Conservation (phyloP, 2,797 vertebrate species). For the Australoheros facetus region DNA sequence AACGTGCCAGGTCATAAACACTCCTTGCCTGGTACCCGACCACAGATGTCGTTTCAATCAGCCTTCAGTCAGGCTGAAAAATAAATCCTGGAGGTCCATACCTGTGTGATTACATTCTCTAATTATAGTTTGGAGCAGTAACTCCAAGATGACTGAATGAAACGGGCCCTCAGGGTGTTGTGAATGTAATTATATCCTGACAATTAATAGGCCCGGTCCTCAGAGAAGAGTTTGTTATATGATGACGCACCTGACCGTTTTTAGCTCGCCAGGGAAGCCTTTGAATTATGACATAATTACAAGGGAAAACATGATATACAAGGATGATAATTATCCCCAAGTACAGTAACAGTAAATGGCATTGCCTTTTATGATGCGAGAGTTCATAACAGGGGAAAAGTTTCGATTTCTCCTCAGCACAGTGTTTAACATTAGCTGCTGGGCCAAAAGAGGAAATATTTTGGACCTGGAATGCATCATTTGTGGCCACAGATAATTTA, state of each 20-base stretch:
- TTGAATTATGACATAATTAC: constrained; percentile 79
- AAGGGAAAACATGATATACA: constrained; percentile 74
- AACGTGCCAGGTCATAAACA: constrained; percentile 68
- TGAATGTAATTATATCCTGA: constrained; percentile 77
- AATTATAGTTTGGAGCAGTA: constrained; percentile 73
- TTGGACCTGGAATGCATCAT: constrained; percentile 16
- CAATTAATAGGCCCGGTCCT: constrained; percentile 73
- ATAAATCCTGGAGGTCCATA: constrained; percentile 76
- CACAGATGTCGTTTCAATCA: constrained; percentile 69
- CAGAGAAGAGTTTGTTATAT: constrained; percentile 65
- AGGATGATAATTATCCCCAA: constrained; percentile 68
- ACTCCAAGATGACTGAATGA: constrained; percentile 65
- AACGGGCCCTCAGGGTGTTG: constrained; percentile 69
- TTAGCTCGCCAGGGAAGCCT: constrained; percentile 63
- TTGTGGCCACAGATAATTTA: background rate
- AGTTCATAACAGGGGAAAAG: constrained; percentile 51
- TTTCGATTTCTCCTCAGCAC: constrained; percentile 43
- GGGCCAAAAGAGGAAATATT: constrained; percentile 30
- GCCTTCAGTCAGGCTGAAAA: constrained; percentile 69
- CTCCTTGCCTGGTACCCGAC: constrained; percentile 49
- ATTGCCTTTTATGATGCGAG: constrained; percentile 55
- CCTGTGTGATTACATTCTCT: constrained; percentile 75
- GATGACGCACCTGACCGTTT: constrained; percentile 67
- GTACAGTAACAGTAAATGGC: constrained; percentile 62
- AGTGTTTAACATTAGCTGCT: constrained; percentile 38